Conservation (phyloP, 1,140 invertebrate species). For the Bicyclus anynana region DNA sequence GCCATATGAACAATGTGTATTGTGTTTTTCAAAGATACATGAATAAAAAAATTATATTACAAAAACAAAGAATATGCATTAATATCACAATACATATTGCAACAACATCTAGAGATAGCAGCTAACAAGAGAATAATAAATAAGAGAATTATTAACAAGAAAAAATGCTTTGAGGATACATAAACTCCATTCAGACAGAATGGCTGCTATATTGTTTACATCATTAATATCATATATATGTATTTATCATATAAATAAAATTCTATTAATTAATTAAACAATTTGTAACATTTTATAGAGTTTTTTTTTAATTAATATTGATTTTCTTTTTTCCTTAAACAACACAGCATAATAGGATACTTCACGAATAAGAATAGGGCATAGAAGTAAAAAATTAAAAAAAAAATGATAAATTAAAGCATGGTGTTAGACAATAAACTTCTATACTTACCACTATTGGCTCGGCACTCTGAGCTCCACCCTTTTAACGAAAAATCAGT, state of each 20-base stretch:
- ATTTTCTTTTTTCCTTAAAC: too few relatives aligned
- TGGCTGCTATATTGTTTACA: background rate
- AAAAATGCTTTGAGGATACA: background rate
- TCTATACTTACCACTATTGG: conserved; percentile 93
- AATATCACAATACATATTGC: conserved; percentile 1
- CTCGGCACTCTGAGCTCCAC: conserved; percentile 93
- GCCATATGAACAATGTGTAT: background rate
- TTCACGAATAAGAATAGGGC: background rate
- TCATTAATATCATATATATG: background rate
- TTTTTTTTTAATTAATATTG: too few relatives aligned
- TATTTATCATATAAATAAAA: too few relatives aligned
- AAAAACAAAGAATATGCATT: background rate
- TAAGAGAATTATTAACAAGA: conserved; percentile 1
- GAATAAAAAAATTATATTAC: background rate
- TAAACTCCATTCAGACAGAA: too few relatives aligned
- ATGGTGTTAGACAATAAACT: conserved; percentile 34
- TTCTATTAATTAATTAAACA: too few relatives aligned
- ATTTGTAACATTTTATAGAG: too few relatives aligned
- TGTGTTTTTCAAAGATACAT: background rate
- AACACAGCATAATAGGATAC: too few relatives aligned
- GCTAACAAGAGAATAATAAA: too few relatives aligned
- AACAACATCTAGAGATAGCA: conserved; percentile 73
- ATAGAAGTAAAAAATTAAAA: conserved; percentile 13
- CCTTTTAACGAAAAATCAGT: conserved; percentile 81
- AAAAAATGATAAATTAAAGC: conserved; percentile 32